phyloP scores from a whole-genome alignment of 2,797 vertebrate species.

The Borostomias antarcticus region DNA sequence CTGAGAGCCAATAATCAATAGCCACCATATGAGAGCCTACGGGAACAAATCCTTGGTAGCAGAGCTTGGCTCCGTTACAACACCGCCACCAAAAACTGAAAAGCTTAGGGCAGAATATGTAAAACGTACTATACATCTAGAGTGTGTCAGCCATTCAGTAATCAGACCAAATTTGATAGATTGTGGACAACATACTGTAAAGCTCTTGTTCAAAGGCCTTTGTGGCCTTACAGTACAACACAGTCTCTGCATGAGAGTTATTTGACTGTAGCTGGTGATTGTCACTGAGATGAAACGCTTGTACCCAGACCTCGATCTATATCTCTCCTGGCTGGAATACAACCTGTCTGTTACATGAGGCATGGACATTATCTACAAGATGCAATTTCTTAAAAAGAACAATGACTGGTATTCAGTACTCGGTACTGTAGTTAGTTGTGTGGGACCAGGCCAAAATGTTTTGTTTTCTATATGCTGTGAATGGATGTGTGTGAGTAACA shows the following conservation, averaged over 20 bases:
- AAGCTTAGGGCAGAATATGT: too few species aligned
- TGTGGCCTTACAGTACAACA: too few species aligned
- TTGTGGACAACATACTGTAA: background rate
- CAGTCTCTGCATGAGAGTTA: background rate
- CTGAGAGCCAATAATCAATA: background rate
- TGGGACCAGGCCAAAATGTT: too few species aligned
- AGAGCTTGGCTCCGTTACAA: too few species aligned
- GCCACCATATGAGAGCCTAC: background rate
- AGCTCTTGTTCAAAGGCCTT: background rate
- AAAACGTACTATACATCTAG: too few species aligned
- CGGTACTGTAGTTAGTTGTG: background rate
- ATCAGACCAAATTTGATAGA: too few species aligned
- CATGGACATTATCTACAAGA: background rate
- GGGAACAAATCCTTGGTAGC: slow-evolving; percentile 3
- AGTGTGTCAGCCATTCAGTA: background rate
- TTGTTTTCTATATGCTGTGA: background rate
- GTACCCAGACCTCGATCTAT: background rate
- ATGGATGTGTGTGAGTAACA: background rate
- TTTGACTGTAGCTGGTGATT: background rate
- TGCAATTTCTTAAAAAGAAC: background rate
- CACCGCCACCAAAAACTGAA: too few species aligned
- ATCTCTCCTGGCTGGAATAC: background rate
- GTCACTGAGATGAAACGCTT: background rate
- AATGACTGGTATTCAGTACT: background rate
- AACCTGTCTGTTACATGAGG: background rate